These are phyloP conservation scores for Epinotia nisella DNA, from an alignment of 2,888 invertebrate species.

Conservation along the genomic window DNA sequence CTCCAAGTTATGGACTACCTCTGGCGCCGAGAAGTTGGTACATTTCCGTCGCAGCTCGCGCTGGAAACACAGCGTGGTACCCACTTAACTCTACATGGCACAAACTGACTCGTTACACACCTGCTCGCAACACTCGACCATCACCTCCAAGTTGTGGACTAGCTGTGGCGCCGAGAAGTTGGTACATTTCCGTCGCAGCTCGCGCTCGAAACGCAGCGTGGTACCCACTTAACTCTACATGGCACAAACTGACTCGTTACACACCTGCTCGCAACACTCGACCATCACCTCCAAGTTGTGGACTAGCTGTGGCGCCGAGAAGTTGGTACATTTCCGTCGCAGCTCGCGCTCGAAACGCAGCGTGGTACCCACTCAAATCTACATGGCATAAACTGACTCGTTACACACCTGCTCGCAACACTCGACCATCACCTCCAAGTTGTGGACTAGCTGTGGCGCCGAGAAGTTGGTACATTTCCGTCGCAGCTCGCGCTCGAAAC, in stretches of 20 bases:
- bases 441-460: conserved; percentile 96
- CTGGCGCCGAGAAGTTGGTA: conserved; percentile 92
- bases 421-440: conserved; percentile 90
- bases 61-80: conserved; percentile 93
- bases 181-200: conserved; percentile 85
- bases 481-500: conserved; percentile 87
- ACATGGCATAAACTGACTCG: too few species aligned
- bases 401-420: neutral
- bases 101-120: conserved; percentile 72
- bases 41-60: conserved; percentile 86
- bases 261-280: conserved; percentile 87
- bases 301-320: conserved; percentile 93
- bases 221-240: conserved; percentile 92
- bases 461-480: conserved; percentile 88
- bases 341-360: conserved; percentile 88
- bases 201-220: conserved; percentile 91
- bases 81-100: conserved; percentile 89
- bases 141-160: conserved; percentile 95
- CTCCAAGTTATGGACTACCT: conserved; percentile 96
- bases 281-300: conserved; percentile 97
- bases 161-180: conserved; percentile 95
- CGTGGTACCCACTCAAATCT: conserved; percentile 96
- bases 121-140: conserved; percentile 90
- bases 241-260: conserved; percentile 61
- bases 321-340: conserved; percentile 87